Percentiles rank a stretch among this genome's conserved stretches.
phyloP scores from a whole-genome alignment of 2,888 invertebrate species.

The Pyrochroa serraticornis region DNA sequence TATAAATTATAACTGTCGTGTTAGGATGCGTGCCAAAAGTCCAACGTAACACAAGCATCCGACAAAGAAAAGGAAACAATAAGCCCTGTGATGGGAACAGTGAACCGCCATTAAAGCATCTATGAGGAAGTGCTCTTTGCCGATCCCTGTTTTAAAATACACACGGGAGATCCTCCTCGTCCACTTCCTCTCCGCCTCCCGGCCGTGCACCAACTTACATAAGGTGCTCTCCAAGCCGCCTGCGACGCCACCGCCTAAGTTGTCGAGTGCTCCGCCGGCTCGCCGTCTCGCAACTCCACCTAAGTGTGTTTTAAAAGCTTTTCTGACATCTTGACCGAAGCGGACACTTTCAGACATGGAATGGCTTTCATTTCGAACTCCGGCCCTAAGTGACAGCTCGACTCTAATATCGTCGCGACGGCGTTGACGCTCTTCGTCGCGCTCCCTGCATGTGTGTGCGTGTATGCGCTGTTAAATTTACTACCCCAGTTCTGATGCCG shows the following conservation, averaged over 20 bases:
- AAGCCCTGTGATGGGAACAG: slow-evolving; percentile 37
- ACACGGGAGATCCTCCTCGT: slow-evolving; percentile 47
- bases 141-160: slow-evolving; percentile 53
- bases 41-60: too few relatives aligned
- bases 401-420: slow-evolving; percentile 31
- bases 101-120: slow-evolving; percentile 51
- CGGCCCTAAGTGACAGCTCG: slow-evolving; percentile 42
- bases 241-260: slow-evolving; percentile 14
- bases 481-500: slow-evolving; percentile 15
- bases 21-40: too few relatives aligned
- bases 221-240: slow-evolving; percentile 23
- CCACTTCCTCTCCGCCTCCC: slow-evolving; percentile 42
- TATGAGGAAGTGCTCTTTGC: slow-evolving; percentile 51
- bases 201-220: slow-evolving; percentile 40
- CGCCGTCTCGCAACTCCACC: slow-evolving; percentile 34
- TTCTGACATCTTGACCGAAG: slow-evolving; percentile 61
- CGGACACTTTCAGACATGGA: slow-evolving; percentile 60
- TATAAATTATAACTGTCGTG: too few relatives aligned
- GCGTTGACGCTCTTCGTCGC: not conserved
- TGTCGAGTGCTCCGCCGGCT: slow-evolving; percentile 19
- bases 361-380: slow-evolving; percentile 58
- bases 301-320: slow-evolving; percentile 61
- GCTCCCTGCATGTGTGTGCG: too few relatives aligned
- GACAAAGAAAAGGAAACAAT: slow-evolving; percentile 11
- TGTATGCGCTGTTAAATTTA: slow-evolving; percentile 21